These are phyloP conservation scores for Icerya purchasi DNA, from an alignment of 2,888 invertebrate genomes.

Conservation along the genomic window DNA sequence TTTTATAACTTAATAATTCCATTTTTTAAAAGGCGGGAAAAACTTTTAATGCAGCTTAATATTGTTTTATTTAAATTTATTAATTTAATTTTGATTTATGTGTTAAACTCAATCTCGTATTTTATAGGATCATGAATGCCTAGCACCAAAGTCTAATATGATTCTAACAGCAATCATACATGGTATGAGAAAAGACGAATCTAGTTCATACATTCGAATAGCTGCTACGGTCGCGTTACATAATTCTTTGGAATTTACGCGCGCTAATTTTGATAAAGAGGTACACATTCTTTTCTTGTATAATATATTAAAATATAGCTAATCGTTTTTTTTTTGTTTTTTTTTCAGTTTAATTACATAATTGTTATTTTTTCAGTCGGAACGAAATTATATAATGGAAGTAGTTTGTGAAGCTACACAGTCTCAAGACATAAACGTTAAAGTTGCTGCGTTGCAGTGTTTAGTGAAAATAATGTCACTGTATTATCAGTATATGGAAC, in stretches of 20 bases:
- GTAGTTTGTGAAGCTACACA: conserved; percentile 98
- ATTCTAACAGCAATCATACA: conserved; percentile 97
- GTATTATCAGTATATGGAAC: conserved; percentile 98
- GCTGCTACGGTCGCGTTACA: conserved; percentile 91
- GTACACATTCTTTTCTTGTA: conserved; percentile 23
- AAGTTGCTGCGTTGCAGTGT: conserved; percentile 93
- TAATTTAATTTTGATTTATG: no score
- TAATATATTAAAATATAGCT: no score
- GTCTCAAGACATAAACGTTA: conserved; percentile 69
- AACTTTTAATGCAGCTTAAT: no score
- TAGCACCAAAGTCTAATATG: conserved; percentile 79
- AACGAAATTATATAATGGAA: conserved; percentile 98
- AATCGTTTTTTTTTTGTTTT: no score
- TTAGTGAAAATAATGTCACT: conserved; percentile 93
- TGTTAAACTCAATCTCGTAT: no score
- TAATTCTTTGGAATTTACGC: conserved; percentile 95
- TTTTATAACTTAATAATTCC: no score
- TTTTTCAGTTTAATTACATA: background rate
- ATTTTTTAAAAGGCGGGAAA: no score
- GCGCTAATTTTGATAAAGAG: conserved; percentile 94
- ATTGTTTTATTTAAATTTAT: no score
- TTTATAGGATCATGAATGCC: conserved; percentile 59
- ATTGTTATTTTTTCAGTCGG: conserved; percentile 33
- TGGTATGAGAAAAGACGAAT: conserved; percentile 88
- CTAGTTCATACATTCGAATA: conserved; percentile 77